Conservation (phyloP, 2,113 vertebrate species). For the Scytalopus superciliaris region DNA sequence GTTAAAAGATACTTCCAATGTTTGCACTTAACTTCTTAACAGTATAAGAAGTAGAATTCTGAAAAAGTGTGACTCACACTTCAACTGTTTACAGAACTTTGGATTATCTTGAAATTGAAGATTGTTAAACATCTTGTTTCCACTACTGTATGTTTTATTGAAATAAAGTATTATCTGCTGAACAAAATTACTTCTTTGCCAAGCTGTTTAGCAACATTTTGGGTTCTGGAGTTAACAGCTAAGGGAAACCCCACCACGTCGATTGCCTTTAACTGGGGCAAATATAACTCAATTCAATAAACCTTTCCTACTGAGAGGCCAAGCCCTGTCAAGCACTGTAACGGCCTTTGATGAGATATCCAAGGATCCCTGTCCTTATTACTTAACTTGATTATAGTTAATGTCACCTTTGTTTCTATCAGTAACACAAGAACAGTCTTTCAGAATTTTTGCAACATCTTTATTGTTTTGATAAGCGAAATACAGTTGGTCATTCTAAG, state of each 20-base stretch:
- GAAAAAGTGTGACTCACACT: conserved; percentile 27
- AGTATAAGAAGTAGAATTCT: conserved; percentile 12
- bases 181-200: background rate
- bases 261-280: background rate
- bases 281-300: background rate
- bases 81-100: conserved; percentile 55
- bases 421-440: background rate
- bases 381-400: background rate
- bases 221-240: background rate
- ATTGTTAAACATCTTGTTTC: conserved; percentile 27
- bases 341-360: background rate
- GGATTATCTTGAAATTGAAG: background rate
- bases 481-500: background rate
- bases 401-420: background rate
- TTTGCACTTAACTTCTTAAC: conserved; percentile 61
- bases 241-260: background rate
- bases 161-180: conserved; percentile 52
- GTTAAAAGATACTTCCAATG: conserved; percentile 20
- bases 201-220: background rate
- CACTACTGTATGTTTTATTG: background rate
- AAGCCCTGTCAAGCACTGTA: background rate
- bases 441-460: background rate
- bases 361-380: background rate
- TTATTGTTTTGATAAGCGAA: conserved; percentile 19
- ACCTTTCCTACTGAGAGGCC: background rate